Conservation (phyloP, 2,888 invertebrate species). For the Yponomeuta plumbellus region DNA sequence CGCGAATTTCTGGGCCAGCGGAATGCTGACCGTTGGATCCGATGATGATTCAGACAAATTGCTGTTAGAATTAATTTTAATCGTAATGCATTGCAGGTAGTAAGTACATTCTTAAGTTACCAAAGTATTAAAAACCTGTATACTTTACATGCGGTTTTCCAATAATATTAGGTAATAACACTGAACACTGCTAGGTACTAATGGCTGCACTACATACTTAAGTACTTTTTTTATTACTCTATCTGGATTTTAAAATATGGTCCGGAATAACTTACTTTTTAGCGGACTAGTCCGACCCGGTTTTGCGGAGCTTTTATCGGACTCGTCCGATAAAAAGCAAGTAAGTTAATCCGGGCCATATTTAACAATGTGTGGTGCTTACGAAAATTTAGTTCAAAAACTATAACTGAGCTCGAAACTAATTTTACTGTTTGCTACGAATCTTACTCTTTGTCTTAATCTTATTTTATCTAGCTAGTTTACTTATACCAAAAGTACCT, state of each 20-base stretch:
- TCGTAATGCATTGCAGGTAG: no score
- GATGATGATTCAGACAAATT: neutral
- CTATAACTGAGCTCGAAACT: neutral
- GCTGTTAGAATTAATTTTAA: neutral
- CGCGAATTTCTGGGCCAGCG: conserved; percentile 27
- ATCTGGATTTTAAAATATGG: no score
- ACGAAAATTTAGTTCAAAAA: no score
- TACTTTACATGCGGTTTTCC: neutral
- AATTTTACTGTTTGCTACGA: neutral
- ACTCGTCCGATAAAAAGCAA: no score
- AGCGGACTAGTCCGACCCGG: no score
- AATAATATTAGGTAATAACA: neutral
- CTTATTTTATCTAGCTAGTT: neutral
- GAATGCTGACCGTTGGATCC: conserved; percentile 4
- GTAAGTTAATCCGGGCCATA: no score
- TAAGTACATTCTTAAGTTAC: neutral
- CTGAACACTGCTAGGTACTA: neutral
- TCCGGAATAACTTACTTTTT: no score
- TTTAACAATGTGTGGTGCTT: no score
- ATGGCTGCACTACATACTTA: neutral
- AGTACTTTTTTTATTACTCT: neutral
- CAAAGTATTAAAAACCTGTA: neutral
- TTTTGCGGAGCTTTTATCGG: no score
- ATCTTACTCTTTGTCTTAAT: no score
- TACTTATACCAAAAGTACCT: conserved; percentile 7